A percentile compares a stretch with the other conserved stretches of the same genome.
Conservation (phyloP, 1,140 invertebrate genomes). For the Bathynomus jamesi region DNA sequence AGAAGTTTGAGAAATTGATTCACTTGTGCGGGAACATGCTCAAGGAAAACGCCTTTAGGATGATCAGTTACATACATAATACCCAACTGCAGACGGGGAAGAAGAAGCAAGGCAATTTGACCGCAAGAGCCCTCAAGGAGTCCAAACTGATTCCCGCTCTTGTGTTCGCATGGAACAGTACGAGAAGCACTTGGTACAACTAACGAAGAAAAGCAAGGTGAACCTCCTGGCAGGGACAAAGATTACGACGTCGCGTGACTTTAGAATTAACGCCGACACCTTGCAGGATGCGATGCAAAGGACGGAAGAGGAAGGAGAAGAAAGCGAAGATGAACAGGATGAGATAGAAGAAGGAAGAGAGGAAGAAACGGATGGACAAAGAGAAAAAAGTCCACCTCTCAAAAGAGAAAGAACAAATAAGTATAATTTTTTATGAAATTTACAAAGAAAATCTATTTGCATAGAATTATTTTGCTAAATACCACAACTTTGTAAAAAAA, state of each 20-base stretch:
- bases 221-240: constrained; percentile 47
- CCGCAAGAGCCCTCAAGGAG: constrained; percentile 43
- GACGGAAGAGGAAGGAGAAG: constrained; percentile 23
- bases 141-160: constrained; percentile 45
- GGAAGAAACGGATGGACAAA: neutral
- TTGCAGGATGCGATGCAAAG: constrained; percentile 38
- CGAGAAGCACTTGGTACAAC: constrained; percentile 46
- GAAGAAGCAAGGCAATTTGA: constrained; percentile 2
- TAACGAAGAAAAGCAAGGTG: constrained; percentile 48
- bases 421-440: too few relatives aligned
- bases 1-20: constrained; percentile 46
- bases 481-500: too few relatives aligned
- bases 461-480: too few relatives aligned
- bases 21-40: constrained; percentile 44
- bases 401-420: neutral
- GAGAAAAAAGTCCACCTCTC: neutral
- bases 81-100: constrained; percentile 30
- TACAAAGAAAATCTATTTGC: too few relatives aligned
- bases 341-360: neutral
- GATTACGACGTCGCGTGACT: constrained; percentile 47
- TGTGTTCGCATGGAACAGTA: constrained; percentile 47
- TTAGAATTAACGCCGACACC: constrained; percentile 45
- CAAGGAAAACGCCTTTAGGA: constrained; percentile 39
- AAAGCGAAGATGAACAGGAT: neutral
- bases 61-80: constrained; percentile 43